Percentiles rank a stretch among this genome's conserved stretches.
These are phyloP conservation scores for Drosophila kuntzei DNA, from an alignment of 2,888 invertebrate species.

Conservation along the genomic window DNA sequence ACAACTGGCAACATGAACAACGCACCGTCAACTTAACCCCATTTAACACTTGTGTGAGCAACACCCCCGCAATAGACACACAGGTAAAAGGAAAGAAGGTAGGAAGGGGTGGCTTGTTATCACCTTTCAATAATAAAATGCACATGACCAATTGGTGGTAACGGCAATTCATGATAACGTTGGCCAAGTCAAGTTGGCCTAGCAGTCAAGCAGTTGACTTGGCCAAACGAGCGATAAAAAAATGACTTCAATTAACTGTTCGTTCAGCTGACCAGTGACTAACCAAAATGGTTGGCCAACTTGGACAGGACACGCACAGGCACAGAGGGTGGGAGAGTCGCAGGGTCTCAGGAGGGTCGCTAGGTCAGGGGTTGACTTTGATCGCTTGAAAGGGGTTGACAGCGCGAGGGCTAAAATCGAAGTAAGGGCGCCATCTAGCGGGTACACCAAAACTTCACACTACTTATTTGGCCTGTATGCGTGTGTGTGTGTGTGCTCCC, in stretches of 20 bases:
- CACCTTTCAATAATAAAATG: conserved; percentile 78
- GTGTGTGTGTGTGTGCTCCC: conserved; percentile 21
- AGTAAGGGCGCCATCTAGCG: conserved; percentile 58
- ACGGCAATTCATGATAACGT: conserved; percentile 31
- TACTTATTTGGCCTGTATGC: not conserved
- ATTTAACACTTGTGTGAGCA: conserved; percentile 69
- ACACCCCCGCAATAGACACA: conserved; percentile 38
- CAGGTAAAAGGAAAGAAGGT: not conserved
- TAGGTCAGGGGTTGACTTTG: conserved; percentile 25
- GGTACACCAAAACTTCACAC: conserved; percentile 29
- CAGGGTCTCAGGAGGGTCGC: conserved; percentile 8
- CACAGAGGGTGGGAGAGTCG: not conserved
- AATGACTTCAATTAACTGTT: conserved; percentile 77
- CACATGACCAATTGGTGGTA: conserved; percentile 67
- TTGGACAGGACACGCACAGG: conserved; percentile 53
- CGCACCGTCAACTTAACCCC: conserved; percentile 69
- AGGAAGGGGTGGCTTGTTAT: conserved; percentile 62
- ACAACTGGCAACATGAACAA: conserved; percentile 58
- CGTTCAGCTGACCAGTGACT: conserved; percentile 68
- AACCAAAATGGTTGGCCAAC: conserved; percentile 61
- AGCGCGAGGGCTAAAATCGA: conserved; percentile 46
- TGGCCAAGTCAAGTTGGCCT: conserved; percentile 45
- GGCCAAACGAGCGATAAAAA: conserved; percentile 68
- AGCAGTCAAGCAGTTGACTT: conserved; percentile 21
- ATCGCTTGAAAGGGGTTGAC: conserved; percentile 56